Evolutionary conservation across 2,113 vertebrate genomes (phyloP).

Genomic region (Sphaerodactylus townsendi): DNA sequence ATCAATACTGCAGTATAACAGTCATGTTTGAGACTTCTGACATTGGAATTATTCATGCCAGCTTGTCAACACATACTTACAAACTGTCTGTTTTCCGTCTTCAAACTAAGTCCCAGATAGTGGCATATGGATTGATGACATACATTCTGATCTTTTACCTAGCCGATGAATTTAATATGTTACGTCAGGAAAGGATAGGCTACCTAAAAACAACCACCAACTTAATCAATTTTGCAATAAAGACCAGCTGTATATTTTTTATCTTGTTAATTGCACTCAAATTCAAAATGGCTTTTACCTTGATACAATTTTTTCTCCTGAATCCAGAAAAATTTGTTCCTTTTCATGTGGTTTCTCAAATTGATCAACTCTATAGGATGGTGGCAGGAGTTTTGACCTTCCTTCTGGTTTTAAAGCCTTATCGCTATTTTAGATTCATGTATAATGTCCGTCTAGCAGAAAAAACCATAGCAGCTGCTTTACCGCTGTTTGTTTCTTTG

Average conservation of each 20-base stretch:
- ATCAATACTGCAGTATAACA: slow-evolving; percentile 61
- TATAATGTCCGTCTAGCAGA: slow-evolving; percentile 62
- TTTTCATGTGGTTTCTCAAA: slow-evolving; percentile 63
- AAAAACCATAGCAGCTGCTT: slow-evolving; percentile 33
- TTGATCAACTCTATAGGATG: slow-evolving; percentile 53
- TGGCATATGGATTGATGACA: slow-evolving; percentile 23
- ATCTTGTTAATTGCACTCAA: slow-evolving; percentile 44
- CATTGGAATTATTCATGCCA: slow-evolving; percentile 60
- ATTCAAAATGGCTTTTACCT: slow-evolving; percentile 45
- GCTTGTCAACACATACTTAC: slow-evolving; percentile 57
- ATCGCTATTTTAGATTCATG: slow-evolving; percentile 56
- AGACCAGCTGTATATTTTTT: slow-evolving; percentile 39
- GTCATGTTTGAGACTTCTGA: slow-evolving; percentile 67
- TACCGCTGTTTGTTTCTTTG: slow-evolving; percentile 56
- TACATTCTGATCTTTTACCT: slow-evolving; percentile 52
- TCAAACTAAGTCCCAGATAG: neutral
- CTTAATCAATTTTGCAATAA: slow-evolving; percentile 51
- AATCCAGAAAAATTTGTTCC: slow-evolving; percentile 56
- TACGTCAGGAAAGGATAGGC: slow-evolving; percentile 38
- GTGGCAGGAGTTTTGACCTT: slow-evolving; percentile 64
- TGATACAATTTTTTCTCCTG: slow-evolving; percentile 29
- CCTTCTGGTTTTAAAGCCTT: slow-evolving; percentile 64
- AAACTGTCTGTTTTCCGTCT: slow-evolving; percentile 43
- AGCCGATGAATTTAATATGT: slow-evolving; percentile 6
- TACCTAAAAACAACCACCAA: slow-evolving; percentile 49